Conservation (phyloP, 2,888 invertebrate genomes). For the Ptychoptera albimana region DNA sequence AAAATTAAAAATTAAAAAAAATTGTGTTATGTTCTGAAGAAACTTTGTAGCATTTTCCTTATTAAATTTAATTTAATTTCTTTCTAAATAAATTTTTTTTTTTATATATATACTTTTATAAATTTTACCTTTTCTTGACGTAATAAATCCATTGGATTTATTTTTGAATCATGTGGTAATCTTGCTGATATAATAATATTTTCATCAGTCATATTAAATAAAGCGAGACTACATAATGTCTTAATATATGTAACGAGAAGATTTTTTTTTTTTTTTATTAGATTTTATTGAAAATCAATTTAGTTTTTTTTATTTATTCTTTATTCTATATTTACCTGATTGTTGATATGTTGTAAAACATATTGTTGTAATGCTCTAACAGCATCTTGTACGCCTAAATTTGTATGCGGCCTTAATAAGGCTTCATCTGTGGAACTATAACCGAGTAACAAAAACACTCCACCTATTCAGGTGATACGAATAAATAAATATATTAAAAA, state of each 20-base stretch:
- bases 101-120: too few species aligned
- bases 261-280: neutral
- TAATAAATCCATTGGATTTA: conserved; percentile 48
- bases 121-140: conserved; percentile 52
- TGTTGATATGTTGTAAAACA: conserved; percentile 52
- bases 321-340: conserved; percentile 37
- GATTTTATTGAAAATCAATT: neutral
- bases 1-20: too few species aligned
- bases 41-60: too few species aligned
- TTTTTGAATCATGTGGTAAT: conserved; percentile 44
- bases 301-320: neutral
- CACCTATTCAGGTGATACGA: conserved; percentile 45
- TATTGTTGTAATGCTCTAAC: conserved; percentile 69
- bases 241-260: conserved; percentile 28
- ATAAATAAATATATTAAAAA: neutral
- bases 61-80: too few species aligned
- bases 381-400: conserved; percentile 70
- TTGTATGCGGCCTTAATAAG: conserved; percentile 64
- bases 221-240: conserved; percentile 70
- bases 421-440: conserved; percentile 83
- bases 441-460: conserved; percentile 75
- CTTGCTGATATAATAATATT: conserved; percentile 77
- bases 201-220: conserved; percentile 74
- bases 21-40: too few species aligned
- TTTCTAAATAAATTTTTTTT: too few species aligned